Evolutionary conservation across 2,888 invertebrate genomes (phyloP), one percentile per base, ranked within the genome.

Genomic region (Drosophila anomelani): DNA sequence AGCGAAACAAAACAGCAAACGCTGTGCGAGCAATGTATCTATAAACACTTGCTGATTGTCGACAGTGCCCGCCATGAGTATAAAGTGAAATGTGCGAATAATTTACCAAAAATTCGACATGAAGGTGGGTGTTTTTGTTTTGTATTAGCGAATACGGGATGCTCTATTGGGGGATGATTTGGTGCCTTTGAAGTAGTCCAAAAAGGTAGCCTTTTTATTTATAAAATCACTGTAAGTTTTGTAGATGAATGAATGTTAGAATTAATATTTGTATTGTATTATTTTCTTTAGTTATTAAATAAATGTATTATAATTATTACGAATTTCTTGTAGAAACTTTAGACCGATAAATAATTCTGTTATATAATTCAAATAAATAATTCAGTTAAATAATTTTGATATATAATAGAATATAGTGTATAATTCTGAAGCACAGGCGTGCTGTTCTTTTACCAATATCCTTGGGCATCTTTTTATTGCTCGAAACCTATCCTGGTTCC

Each of bases 1-100:
- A 75, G 55, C 60, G 47, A 53, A 71, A 66, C 79, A 66, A 71
- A 70, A 73, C 39, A 38, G 26, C 47, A 47, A 47, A 17, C 23
- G 51, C 20, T 53, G 51, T 36, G 51, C 51, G 20, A 51, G 51
- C 51, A 36, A 36, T 67, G 47, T 67, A 29, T 55, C 34, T 54
- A 36, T 32, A 51, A 38, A 56, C 41, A 72, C 59, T 44, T 68
- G 67, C 47, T 26, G 47, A 49, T 49, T 49, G 70, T 71, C 36
- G 47, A 66, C 49, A 41, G 67, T 51, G 43, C 12, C 34, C 38
- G 49, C 68, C 71, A 36, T 38, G 32, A 53, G 38, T 53, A 9
- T 32, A 51, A 29, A 34, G 47, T 13, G 47, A 55, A 70, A 36
- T 68, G 67, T 67, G 71, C 57, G 47, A 56, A 67, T 70, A 70